Conservation (phyloP, 2,113 vertebrate species). For the Leucosticte australis region DNA sequence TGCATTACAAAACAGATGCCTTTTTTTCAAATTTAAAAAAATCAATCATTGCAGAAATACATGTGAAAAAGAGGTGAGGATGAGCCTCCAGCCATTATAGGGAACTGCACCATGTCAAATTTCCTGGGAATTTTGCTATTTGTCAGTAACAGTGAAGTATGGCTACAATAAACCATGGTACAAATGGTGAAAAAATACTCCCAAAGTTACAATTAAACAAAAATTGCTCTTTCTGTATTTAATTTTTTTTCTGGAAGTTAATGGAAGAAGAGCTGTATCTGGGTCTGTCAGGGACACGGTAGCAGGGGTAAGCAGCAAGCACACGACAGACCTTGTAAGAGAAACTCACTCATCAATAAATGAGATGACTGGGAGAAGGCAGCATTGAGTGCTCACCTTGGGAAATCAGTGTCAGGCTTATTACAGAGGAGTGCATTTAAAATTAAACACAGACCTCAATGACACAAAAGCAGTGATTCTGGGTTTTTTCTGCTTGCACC, state of each 20-base stretch:
- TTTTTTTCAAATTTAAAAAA: not conserved
- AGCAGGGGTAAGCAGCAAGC: not conserved
- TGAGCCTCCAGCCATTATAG: not conserved
- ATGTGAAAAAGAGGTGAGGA: not conserved
- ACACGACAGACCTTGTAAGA: accelerated
- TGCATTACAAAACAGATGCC: not conserved
- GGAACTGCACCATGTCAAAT: not conserved
- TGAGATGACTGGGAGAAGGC: not conserved
- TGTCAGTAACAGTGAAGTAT: not conserved
- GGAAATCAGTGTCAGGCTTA: not conserved
- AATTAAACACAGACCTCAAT: no score
- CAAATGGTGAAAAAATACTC: not conserved
- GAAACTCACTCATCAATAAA: not conserved
- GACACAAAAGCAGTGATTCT: no score
- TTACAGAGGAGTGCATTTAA: no score
- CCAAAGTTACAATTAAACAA: not conserved
- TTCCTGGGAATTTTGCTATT: not conserved
- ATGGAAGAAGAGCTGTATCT: not conserved
- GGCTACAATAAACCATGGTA: not conserved
- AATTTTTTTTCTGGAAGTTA: not conserved
- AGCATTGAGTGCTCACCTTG: not conserved
- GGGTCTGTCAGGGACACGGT: not conserved
- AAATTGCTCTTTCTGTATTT: not conserved
- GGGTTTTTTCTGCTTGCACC: no score
- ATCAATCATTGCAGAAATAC: not conserved